Evolutionary conservation across 1,140 invertebrate genomes (phyloP).

Genomic region (Oreohelix idahoensis): DNA sequence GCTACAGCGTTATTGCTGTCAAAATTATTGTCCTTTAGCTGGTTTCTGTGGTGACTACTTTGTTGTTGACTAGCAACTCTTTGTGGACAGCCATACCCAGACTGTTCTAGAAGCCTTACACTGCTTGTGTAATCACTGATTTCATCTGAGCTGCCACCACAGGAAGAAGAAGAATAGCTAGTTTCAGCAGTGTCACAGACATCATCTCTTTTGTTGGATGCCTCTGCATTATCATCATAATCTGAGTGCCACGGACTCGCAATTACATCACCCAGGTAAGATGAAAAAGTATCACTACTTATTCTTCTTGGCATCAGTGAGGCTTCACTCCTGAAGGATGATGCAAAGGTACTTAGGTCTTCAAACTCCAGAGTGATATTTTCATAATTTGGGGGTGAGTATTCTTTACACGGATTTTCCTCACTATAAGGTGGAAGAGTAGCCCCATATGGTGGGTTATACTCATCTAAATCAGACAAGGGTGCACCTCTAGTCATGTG

Average conservation of each 20-base stretch:
- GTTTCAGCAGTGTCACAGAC: background rate
- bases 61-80: background rate
- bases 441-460: slow-evolving; percentile 59
- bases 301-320: background rate
- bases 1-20: background rate
- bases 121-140: background rate
- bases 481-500: slow-evolving; percentile 33
- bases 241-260: background rate
- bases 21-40: too few species aligned
- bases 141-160: background rate
- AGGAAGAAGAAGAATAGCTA: background rate
- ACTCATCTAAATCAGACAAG: slow-evolving; percentile 55
- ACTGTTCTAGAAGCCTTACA: background rate
- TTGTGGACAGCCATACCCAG: background rate
- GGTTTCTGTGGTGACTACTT: too few species aligned
- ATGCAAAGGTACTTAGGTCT: too few species aligned
- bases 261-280: background rate
- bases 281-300: background rate
- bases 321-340: background rate
- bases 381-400: slow-evolving; percentile 59
- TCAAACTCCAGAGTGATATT: slow-evolving; percentile 37
- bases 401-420: slow-evolving; percentile 54
- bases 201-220: background rate
- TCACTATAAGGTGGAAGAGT: slow-evolving; percentile 60
- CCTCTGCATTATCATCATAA: background rate